Evolutionary conservation across 2,888 invertebrate species (phyloP), one percentile per base, ranked within the genome.

Genomic region (Gibbula magus): DNA sequence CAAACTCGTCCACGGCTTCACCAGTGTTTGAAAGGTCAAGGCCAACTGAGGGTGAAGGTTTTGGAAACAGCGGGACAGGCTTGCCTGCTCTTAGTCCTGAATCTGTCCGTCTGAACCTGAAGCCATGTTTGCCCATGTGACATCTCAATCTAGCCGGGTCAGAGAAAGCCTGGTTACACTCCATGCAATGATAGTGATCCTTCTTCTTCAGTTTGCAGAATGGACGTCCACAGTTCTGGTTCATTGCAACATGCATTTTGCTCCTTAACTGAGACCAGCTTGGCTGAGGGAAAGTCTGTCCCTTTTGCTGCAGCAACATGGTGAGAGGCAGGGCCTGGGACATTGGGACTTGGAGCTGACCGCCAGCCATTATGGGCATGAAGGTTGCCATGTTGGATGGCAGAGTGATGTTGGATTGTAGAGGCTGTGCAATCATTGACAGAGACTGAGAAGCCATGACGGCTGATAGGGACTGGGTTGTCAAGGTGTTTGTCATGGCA

Each of bases 161-260:
- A n/a, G 96, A 95, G 91, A 96, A 96, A 0, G 96, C 96, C 93
- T 96, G 96, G 92, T 96, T 96, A 93, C 96, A 96, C 75, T 95
- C 95, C 89, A 95, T 95, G 92, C 96, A 96, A 90, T 96, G 96
- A 90, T 95, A 96, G 90, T 96, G 96, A 84, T 95, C 95, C 89
- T 96, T 95, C 82, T 96, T 94, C 92, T 96, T 96, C 85, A 96
- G 94, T 91, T 96, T 96, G 93, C 96, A 96, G 91, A 96, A 96
- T 4, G 96, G 96, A 25, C 96, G 94, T 77, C 96, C 95, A 92
- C 96, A 96, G 80, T 90, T 91, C 77, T 88, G 88, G 45, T 89
- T 81, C 54, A 89, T 81, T 10, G 86, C 85, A 80, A 86, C 92
- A 81, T 91, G 91, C 91, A 92, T 92, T 78, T 86, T 87, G 52